These are phyloP conservation scores for Vollenhovia emeryi DNA, from an alignment of 1,140 invertebrate genomes.

Conservation along the genomic window DNA sequence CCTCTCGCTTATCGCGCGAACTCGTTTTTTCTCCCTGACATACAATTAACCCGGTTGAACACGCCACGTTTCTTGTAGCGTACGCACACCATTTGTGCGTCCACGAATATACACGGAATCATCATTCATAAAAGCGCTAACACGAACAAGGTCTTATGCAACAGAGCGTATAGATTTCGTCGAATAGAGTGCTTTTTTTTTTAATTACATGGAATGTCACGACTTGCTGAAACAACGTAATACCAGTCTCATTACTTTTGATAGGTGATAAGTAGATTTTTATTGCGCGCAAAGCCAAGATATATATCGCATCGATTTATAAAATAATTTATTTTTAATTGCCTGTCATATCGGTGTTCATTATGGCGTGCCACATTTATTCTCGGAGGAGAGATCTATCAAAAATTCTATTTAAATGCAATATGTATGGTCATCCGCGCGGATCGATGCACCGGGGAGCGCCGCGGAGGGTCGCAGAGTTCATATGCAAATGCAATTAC, in stretches of 20 bases:
- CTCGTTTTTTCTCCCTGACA: constrained; percentile 38
- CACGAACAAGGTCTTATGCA: neutral
- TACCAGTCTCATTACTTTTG: neutral
- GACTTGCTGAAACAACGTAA: neutral
- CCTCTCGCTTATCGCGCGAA: constrained; percentile 20
- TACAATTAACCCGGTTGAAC: constrained; percentile 5
- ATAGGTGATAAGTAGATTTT: neutral
- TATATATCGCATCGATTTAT: neutral
- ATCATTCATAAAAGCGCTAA: constrained; percentile 17
- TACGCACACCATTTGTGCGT: neutral
- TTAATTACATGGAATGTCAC: neutral
- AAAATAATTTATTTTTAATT: constrained; percentile 25
- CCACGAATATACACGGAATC: no score
- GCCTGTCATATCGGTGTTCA: neutral
- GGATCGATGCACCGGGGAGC: constrained; percentile 14
- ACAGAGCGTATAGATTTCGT: neutral
- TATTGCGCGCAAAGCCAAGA: neutral
- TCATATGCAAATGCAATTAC: constrained; percentile 79
- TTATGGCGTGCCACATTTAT: neutral
- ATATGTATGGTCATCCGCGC: constrained; percentile 58
- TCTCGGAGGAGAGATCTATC: neutral
- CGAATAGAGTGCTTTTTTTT: neutral
- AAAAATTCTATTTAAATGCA: constrained; percentile 69
- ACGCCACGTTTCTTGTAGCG: constrained; percentile 4
- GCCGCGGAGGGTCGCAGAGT: constrained; percentile 40